Percentiles rank a stretch among this genome's conserved stretches.
phyloP scores from a whole-genome alignment of 2,888 invertebrate species.

The Chironomus riparius region DNA sequence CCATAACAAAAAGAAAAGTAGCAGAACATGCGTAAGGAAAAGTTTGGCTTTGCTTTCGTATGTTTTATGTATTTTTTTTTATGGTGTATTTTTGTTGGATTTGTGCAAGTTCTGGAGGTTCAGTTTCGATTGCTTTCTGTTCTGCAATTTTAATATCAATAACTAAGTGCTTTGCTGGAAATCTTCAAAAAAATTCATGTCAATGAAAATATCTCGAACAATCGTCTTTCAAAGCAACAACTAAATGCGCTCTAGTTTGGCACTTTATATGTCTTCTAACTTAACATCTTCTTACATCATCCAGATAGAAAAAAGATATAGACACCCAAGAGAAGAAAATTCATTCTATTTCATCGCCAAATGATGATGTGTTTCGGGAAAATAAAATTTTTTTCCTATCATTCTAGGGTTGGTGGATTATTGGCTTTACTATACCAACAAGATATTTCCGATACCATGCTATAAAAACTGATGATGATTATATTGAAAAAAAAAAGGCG shows the following conservation, averaged over 20 bases:
- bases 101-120: too few relatives aligned
- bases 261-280: too few relatives aligned
- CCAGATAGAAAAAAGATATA: not conserved
- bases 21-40: not conserved
- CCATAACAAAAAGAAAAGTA: too few relatives aligned
- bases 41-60: not conserved
- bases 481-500: not conserved
- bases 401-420: not conserved
- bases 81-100: too few relatives aligned
- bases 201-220: too few relatives aligned
- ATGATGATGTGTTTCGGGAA: not conserved
- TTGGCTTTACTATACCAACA: not conserved
- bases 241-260: too few relatives aligned
- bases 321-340: not conserved
- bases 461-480: not conserved
- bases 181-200: too few relatives aligned
- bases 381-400: not conserved
- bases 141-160: not conserved
- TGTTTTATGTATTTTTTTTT: too few relatives aligned
- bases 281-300: not conserved
- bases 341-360: not conserved
- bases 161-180: not conserved
- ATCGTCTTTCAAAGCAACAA: too few relatives aligned
- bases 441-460: not conserved
- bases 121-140: too few relatives aligned